phyloP scores from a whole-genome alignment of 1,140 invertebrate genomes.

The Aphaenogaster rudis region DNA sequence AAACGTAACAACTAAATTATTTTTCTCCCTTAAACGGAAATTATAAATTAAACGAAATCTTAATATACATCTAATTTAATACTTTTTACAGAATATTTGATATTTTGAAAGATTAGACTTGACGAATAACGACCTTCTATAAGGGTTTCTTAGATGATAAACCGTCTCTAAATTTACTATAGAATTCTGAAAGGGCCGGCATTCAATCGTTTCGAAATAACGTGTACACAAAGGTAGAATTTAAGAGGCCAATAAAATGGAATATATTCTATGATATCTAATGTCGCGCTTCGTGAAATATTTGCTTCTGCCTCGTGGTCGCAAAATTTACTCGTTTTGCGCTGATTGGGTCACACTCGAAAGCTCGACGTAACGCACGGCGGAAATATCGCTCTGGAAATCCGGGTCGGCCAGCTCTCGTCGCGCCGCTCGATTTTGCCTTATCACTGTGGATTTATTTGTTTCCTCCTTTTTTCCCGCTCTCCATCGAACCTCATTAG shows the following conservation, averaged over 20 bases:
- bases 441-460: constrained; percentile 64
- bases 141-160: constrained; percentile 1
- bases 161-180: background rate
- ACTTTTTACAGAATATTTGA: background rate
- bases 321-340: constrained; percentile 55
- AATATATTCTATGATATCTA: constrained; percentile 29
- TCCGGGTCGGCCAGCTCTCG: constrained; percentile 50
- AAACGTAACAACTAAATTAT: background rate
- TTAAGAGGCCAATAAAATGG: constrained; percentile 28
- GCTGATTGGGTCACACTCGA: constrained; percentile 50
- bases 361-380: constrained; percentile 37
- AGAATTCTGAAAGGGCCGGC: background rate
- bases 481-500: constrained; percentile 79
- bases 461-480: constrained; percentile 77
- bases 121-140: background rate
- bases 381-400: constrained; percentile 54
- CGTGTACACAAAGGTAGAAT: background rate
- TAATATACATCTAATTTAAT: background rate
- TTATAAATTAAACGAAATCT: background rate
- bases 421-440: constrained; percentile 58
- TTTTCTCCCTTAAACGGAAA: background rate
- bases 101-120: background rate
- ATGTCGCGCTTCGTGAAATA: constrained; percentile 44
- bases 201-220: background rate
- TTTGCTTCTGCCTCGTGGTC: constrained; percentile 30